Base-by-base conservation (phyloP, 2,113 vertebrate genomes). In the Megaceryle torquata region DNA sequence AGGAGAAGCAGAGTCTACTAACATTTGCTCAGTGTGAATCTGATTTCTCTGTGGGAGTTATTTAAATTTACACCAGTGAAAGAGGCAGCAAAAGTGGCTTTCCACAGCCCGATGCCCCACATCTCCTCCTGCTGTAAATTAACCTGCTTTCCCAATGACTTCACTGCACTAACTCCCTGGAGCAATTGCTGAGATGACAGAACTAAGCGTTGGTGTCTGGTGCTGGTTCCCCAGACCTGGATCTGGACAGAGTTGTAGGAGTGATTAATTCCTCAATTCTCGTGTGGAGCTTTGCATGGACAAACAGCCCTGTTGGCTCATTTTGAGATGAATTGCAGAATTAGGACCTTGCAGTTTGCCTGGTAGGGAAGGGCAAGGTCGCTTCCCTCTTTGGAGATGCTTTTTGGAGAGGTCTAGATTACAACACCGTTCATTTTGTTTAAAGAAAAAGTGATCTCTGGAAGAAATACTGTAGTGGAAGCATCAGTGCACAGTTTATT, bases 31-130 rank as follows among this genome's bases (percentile, higher is more conserved):
- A 74, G 91, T 77, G 93, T 89, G 89, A 89, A 91, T 91, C 89
- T 69, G 84, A 61, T 95, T 96, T 91, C 95, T 97, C 94, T 74
- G 93, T 97, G 93, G 91, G 93, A 91, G 87, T 95, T 95, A 85
- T 57, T 97, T 94, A 94, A 95, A 95, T 96, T 95, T 91, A 87
- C 93, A 88, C 93, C 81, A 25, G 71, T 33, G 87, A 79, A 91
- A 72, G 81, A 26, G 48, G 89, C 93, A 79, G 89, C 84, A 82
- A 26, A 76, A 94, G 93, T 72, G 87, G 41, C 91, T 96, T 87
- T 94, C 31, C 86, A 59, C 82, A 92, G 89, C 96, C 83, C 2
- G 7, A 9, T 95, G 82, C 86, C 94, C 96, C 88, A 43, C 83
- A 37, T 82, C 91, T 86, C 94, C 93, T 82, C 2, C 88, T 86